These are phyloP conservation scores for Ptychobarbus kaznakovi DNA, from an alignment of 2,797 vertebrate genomes.

Conservation along the genomic window DNA sequence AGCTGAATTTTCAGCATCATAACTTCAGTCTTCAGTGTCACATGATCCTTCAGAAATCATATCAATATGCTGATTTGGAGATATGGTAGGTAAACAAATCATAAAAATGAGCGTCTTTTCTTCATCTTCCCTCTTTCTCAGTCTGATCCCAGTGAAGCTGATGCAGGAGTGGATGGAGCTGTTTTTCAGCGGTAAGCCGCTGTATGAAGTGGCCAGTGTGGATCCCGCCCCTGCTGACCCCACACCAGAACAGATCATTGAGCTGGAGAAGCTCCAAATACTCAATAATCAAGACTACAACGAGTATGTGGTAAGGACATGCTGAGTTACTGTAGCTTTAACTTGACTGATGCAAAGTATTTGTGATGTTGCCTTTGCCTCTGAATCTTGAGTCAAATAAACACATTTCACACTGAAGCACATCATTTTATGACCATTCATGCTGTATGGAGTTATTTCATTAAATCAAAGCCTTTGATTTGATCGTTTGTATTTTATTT, in stretches of 20 bases:
- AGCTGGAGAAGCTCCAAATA: conserved; percentile 82
- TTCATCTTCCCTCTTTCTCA: conserved; percentile 56
- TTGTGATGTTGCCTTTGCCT: not conserved
- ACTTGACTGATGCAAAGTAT: not conserved
- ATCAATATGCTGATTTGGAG: not conserved
- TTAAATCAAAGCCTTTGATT: not conserved
- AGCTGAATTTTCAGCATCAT: not conserved
- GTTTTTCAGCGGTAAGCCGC: conserved; percentile 82
- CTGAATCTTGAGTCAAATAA: not conserved
- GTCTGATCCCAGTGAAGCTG: conserved; percentile 85
- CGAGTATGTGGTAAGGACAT: conserved; percentile 82
- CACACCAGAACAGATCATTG: conserved; percentile 70
- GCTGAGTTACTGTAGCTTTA: conserved; percentile 1
- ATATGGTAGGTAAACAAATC: not conserved
- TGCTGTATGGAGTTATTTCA: not conserved
- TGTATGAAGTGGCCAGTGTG: conserved; percentile 80
- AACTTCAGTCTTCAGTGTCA: not conserved
- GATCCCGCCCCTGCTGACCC: conserved; percentile 58
- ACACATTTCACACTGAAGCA: not conserved
- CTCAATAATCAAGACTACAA: conserved; percentile 89
- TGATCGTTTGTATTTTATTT: not conserved
- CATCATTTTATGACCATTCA: not conserved
- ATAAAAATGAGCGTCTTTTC: not conserved
- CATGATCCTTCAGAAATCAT: not conserved
- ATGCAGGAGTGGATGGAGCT: conserved; percentile 91